These are phyloP conservation scores for Anthopleura sola DNA, from an alignment of 64 coral and sea anemone genomes.

Conservation along the genomic window DNA sequence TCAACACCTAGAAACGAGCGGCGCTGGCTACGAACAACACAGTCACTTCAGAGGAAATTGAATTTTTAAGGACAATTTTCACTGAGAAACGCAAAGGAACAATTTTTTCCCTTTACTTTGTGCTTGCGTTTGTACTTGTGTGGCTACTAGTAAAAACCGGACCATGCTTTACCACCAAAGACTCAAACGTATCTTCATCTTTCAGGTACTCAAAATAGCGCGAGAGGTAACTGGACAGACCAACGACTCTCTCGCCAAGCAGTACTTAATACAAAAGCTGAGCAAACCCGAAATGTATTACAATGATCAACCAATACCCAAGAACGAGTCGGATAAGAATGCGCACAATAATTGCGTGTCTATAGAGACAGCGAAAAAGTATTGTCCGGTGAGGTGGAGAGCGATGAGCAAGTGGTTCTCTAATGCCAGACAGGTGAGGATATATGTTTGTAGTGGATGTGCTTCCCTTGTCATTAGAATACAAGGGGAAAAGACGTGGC, in stretches of 20 bases:
- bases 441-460: not conserved
- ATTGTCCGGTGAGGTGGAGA: conserved; percentile 62
- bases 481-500: too few relatives aligned
- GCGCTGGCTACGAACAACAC: too few relatives aligned
- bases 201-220: conserved; percentile 55
- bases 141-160: too few relatives aligned
- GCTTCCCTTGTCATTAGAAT: not conserved
- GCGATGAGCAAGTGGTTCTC: conserved; percentile 57
- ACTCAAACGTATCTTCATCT: too few relatives aligned
- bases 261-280: conserved; percentile 51
- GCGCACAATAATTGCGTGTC: conserved; percentile 49
- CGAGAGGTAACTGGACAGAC: conserved; percentile 50
- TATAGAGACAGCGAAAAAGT: conserved; percentile 41
- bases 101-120: too few relatives aligned
- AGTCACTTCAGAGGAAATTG: too few relatives aligned
- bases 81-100: too few relatives aligned
- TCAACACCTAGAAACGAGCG: too few relatives aligned
- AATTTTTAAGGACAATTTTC: too few relatives aligned
- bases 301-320: conserved; percentile 38
- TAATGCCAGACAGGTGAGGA: conserved; percentile 36
- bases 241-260: conserved; percentile 39
- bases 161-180: too few relatives aligned
- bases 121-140: too few relatives aligned
- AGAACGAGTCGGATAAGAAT: conserved; percentile 49
- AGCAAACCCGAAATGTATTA: conserved; percentile 79